Conservation (phyloP, 1,140 invertebrate species). For the Seison nebaliae region DNA sequence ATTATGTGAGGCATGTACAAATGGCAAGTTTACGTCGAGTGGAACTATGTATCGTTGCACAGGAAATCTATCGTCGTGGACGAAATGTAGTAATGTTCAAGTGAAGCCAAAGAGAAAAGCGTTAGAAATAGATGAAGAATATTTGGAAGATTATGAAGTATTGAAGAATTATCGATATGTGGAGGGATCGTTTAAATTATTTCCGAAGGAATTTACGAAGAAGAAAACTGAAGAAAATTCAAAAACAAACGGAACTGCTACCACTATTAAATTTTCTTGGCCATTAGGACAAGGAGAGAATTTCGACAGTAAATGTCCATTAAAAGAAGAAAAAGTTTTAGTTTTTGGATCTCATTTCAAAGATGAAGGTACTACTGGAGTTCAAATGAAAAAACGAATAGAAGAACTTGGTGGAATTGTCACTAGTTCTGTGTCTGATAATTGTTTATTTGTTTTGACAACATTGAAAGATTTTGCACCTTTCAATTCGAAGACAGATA, state of each 20-base stretch:
- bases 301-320: slow-evolving; percentile 3
- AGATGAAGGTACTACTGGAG: slow-evolving; percentile 31
- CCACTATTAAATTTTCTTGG: slow-evolving; percentile 1
- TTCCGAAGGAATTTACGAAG: neutral
- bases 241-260: neutral
- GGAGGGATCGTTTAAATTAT: slow-evolving; percentile 5
- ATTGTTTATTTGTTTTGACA: slow-evolving; percentile 42
- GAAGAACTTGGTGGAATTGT: slow-evolving; percentile 46
- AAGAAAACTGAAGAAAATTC: slow-evolving; percentile 1
- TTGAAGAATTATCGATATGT: slow-evolving; percentile 9
- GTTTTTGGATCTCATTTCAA: neutral
- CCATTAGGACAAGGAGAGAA: slow-evolving; percentile 5
- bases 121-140: slow-evolving; percentile 37
- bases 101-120: slow-evolving; percentile 43
- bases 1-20: slow-evolving; percentile 52
- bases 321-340: neutral
- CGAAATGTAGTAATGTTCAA: slow-evolving; percentile 47
- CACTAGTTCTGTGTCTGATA: slow-evolving; percentile 37
- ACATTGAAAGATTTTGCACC: slow-evolving; percentile 35
- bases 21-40: slow-evolving; percentile 29
- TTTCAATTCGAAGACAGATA: neutral
- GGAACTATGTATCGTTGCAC: slow-evolving; percentile 50
- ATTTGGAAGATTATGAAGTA: slow-evolving; percentile 36
- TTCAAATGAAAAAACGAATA: slow-evolving; percentile 43
- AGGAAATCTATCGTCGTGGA: slow-evolving; percentile 62